Evolutionary conservation across 1,140 invertebrate species (phyloP).

Genomic region (Micrasema minimum): DNA sequence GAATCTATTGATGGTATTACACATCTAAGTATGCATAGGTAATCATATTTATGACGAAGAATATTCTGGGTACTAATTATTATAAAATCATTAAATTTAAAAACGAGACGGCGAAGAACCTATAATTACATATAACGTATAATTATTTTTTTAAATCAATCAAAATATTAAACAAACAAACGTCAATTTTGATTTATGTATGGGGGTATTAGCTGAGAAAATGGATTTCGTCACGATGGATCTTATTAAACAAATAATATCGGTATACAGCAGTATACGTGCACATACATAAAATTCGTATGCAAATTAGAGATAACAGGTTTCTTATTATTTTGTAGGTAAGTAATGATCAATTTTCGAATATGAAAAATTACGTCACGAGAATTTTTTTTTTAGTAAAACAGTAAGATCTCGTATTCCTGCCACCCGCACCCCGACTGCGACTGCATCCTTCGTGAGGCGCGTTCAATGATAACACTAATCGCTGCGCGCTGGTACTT

Average conservation of each 20-base stretch:
- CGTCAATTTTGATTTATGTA: constrained; percentile 24
- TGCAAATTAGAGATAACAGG: background rate
- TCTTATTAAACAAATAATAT: background rate
- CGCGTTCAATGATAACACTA: no score
- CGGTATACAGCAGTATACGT: background rate
- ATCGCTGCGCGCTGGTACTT: no score
- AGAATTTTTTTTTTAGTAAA: no score
- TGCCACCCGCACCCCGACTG: no score
- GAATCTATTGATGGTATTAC: background rate
- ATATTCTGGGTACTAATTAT: background rate
- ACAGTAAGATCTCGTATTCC: no score
- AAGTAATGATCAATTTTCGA: no score
- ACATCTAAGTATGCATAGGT: no score
- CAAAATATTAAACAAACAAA: constrained; percentile 12
- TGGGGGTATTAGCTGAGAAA: background rate
- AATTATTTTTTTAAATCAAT: constrained; percentile 22
- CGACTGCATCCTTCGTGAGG: no score
- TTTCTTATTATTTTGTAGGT: background rate
- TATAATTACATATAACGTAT: constrained; percentile 11
- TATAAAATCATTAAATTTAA: background rate
- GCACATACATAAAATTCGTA: background rate
- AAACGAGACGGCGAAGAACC: constrained; percentile 6
- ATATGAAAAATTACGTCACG: no score
- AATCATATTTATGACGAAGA: background rate
- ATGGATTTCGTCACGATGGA: constrained; percentile 5